Base-by-base conservation (phyloP, 2,797 vertebrate genomes). In the Esox lucius region DNA sequence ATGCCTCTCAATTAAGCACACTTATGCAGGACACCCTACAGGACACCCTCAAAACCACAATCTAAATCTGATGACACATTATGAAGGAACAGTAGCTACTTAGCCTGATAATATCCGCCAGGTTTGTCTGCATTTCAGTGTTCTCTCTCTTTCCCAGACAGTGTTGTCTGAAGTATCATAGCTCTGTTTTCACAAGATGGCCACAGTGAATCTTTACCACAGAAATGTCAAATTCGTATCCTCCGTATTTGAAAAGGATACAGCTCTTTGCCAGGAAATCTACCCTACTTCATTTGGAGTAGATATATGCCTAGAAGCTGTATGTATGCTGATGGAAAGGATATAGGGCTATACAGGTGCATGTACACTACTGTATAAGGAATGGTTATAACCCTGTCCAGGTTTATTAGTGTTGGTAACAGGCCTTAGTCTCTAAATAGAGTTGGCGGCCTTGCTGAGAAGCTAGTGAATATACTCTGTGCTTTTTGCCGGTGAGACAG, bases 11-110 rank as follows among this genome's bases (percentile, higher is more conserved):
- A 51, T 56, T 56, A 9, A 68, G 6, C 5, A 22, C 5, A 17
- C 49, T 71, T 61, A 39, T 39, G 53, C 51, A 71, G 19, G 49
- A 22, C 51, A 42, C 39, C 39, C 39, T 42, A 56, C 69, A 56
- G 26, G 12, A 24, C n/a, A 48, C 17, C 42, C 42, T 48, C 42
- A 26, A 28, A 49, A 70, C 49, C 48, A 24, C 46, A 59, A 35
- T 35, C 9, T 31, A 39, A 71, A 71, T 59, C 49, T 22, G 51
- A 59, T 59, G 56, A 35, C 28, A 56, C 51, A 56, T 22, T 59
- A 59, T 15, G 7, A 5, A n/a, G 51, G 22, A 17, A 51, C 3
- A 9, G 48, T 51, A 31, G 39, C 39, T 7, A 9, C 1, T 42
- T 42, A 42, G 39, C 39, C 39, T 42, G 5, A 51, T 51, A 16